Evolutionary conservation across 37 sponge, comb jelly and placozoan species (phyloP), one percentile per base, ranked within the genome.

Genomic region (Mnemiopsis leidyi): DNA sequence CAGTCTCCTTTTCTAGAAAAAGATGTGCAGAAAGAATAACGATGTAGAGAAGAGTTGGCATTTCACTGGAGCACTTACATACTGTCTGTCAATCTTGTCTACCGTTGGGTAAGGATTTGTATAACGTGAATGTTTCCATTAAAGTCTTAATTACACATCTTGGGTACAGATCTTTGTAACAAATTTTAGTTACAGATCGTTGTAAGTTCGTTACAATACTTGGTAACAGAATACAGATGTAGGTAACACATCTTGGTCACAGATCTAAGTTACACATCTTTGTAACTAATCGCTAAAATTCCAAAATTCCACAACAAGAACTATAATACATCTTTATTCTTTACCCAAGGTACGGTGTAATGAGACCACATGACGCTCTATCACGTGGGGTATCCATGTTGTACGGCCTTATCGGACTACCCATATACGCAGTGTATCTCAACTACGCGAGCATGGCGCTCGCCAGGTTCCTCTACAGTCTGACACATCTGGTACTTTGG

Each of bases 401-500:
- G n/a, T 71, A 71, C 75, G 30, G n/a, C 5, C 25, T 71, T 3
- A 23, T 71, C 75, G 75, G 30, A 23, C 75, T 71, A 29, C 75
- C 75, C 75, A 71, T 71, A 13, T 71, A 71, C 75, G 75, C 75
- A 71, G 75, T 71, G n/a, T 71, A 71, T 25, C 75, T 71, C 5
- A 29, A n/a, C n/a, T 18, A 71, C 21, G 30, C 75, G 61, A 48
- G 5, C 9, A 48, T 18, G 61, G 61, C 61, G 13, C 61, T 48
- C 61, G 13, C 61, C 13, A 48, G 13, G 61, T 48, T 48, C 61
- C 5, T 13, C 61, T 48, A 5, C 13, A 13, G 9, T 18, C 13
- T 48, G 61, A 18, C 61, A 48, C 61, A 13, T 13, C 61, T 48
- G 61, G 61, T 5, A 13, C 61, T 48, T 13, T 48, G 61, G 61